A percentile compares a stretch with the other conserved stretches of the same genome.
These are phyloP conservation scores for Enteromius trimaculatus DNA, from an alignment of 2,797 vertebrate species.

Conservation along the genomic window DNA sequence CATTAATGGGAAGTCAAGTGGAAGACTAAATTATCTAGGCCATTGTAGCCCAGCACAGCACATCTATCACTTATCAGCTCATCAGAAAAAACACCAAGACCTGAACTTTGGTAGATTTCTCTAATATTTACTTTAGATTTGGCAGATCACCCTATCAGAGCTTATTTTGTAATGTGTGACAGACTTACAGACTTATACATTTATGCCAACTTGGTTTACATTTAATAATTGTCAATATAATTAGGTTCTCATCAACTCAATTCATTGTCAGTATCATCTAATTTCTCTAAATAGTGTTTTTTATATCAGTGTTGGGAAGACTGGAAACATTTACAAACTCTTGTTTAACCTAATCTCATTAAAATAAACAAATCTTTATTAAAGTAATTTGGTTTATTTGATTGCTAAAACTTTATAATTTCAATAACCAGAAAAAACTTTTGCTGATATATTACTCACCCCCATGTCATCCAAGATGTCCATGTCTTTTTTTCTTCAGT, in stretches of 20 bases:
- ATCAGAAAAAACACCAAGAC: background rate
- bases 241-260: background rate
- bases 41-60: background rate
- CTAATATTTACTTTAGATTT: background rate
- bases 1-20: slow-evolving; percentile 1
- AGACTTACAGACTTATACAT: background rate
- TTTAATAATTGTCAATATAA: too few species aligned
- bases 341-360: background rate
- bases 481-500: too few species aligned
- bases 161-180: background rate
- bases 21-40: background rate
- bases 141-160: background rate
- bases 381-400: background rate
- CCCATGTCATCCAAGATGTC: too few species aligned
- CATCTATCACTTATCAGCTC: background rate
- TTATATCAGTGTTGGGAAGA: background rate
- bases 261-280: background rate
- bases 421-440: background rate
- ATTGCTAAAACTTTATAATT: background rate
- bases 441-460: too few species aligned
- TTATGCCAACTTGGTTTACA: too few species aligned
- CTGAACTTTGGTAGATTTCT: background rate
- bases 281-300: background rate
- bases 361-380: background rate
- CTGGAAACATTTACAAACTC: background rate